Conservation (phyloP, 2,113 vertebrate species). For the Excalfactoria chinensis region DNA sequence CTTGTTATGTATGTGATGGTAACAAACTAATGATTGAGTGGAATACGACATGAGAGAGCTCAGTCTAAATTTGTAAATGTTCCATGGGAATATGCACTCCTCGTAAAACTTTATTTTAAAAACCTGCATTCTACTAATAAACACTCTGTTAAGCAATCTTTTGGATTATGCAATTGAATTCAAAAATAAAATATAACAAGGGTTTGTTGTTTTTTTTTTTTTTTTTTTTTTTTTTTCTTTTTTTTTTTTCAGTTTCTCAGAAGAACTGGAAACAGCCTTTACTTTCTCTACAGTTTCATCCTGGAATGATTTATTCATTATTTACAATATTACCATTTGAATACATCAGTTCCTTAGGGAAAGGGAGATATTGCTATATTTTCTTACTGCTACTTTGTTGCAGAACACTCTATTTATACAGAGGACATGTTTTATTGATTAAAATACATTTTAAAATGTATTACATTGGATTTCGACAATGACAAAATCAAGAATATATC, state of each 20-base stretch:
- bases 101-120: not conserved
- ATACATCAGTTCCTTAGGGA: not conserved
- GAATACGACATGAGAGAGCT: not conserved
- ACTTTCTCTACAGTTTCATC: not conserved
- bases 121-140: not conserved
- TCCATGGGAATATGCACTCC: not conserved
- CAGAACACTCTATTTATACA: not conserved
- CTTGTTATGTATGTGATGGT: not conserved
- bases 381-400: not conserved
- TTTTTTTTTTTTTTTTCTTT: not conserved
- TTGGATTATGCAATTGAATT: not conserved
- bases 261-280: not conserved
- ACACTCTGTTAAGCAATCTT: not conserved
- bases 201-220: not conserved
- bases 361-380: not conserved
- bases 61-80: not conserved
- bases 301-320: not conserved
- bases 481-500: not conserved
- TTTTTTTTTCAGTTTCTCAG: not conserved
- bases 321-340: not conserved
- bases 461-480: not conserved
- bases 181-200: not conserved
- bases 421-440: conserved; percentile 27
- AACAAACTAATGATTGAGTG: not conserved
- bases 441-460: not conserved